phyloP scores from a whole-genome alignment of 2,113 vertebrate species.

The Zosterops borbonicus region DNA sequence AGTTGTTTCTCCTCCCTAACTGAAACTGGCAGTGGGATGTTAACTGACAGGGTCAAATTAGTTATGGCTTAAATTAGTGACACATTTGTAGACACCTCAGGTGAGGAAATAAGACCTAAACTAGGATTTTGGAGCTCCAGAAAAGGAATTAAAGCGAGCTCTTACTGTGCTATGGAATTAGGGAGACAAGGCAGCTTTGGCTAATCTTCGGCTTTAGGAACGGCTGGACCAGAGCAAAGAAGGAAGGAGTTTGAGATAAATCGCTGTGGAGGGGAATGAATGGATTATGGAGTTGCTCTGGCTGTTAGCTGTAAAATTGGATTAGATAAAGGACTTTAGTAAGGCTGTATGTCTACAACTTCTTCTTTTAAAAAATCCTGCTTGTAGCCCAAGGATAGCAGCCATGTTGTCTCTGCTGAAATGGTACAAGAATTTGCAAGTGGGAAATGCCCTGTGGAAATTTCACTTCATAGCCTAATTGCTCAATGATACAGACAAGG shows the following conservation, averaged over 20 bases:
- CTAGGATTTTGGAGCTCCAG: neutral
- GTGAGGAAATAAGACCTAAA: neutral
- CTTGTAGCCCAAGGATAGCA: neutral
- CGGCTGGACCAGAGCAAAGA: neutral
- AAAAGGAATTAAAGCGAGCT: neutral
- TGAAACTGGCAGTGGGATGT: neutral
- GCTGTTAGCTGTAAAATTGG: constrained; percentile 33
- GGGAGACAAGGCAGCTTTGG: neutral
- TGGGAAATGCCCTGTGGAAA: neutral
- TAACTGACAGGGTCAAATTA: neutral
- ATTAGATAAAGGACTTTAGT: constrained; percentile 17
- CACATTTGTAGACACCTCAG: neutral
- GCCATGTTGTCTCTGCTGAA: neutral
- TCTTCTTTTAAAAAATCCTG: neutral
- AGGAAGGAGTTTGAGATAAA: neutral
- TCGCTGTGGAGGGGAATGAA: neutral
- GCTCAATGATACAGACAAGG: neutral
- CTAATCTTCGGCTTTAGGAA: neutral
- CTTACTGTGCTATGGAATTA: neutral
- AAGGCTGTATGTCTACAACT: neutral
- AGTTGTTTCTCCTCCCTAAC: neutral
- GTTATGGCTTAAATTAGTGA: neutral
- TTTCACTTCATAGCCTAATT: neutral
- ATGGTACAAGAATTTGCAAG: neutral
- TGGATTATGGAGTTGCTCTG: neutral